Base-by-base conservation (phyloP, 1,140 invertebrate genomes). In the Aphaenogaster ashmeadi region DNA sequence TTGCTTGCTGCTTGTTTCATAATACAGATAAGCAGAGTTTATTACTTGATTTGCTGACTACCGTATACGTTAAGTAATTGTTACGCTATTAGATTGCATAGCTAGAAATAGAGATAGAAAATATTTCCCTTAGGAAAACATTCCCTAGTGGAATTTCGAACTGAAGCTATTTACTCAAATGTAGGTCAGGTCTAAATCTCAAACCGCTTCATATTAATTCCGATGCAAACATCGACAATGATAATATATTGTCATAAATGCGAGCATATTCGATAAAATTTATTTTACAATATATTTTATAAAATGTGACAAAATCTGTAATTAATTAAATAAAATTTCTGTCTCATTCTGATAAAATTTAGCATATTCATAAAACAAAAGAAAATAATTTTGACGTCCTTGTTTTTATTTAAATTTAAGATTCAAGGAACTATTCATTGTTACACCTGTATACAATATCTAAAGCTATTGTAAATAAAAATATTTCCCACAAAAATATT, bases 61-160 rank as follows among this genome's bases (percentile, higher is more conserved):
- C 3, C 8, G 15, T 54, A 54, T 54, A 36, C 15, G 4, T 52
- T 54, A 74, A n/a, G 36, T n/a, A 54, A 56, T 74, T n/a, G 11
- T n/a, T 74, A 38, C 1, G 18, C 33, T 74, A 56, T 54, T 74
- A 21, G 50, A 38, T 13, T 74, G 13, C 27, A 36, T 6, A 54
- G 8, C 4, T 74, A 74, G 33, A 54, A 74, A 54, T 54, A 54
- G 9, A 74, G 47, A 54, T 52, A 54, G 47, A 74, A 74, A 72
- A 72, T 15, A 72, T 54, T 36, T 36, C 50, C 7, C 50, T 74
- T 38, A 36, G 33, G 27, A 38, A 74, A 74, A 54, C 5, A 56
- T 21, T 21, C 18, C 50, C 71, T 13, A 38, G 18, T 36, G 18
- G 9, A 74, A 74, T 36, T 72, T 56, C 38, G 11, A 74, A 38